Percentiles rank a stretch among this genome's conserved stretches.
phyloP scores from a whole-genome alignment of 2,113 vertebrate genomes.

The Silurus asotus region DNA sequence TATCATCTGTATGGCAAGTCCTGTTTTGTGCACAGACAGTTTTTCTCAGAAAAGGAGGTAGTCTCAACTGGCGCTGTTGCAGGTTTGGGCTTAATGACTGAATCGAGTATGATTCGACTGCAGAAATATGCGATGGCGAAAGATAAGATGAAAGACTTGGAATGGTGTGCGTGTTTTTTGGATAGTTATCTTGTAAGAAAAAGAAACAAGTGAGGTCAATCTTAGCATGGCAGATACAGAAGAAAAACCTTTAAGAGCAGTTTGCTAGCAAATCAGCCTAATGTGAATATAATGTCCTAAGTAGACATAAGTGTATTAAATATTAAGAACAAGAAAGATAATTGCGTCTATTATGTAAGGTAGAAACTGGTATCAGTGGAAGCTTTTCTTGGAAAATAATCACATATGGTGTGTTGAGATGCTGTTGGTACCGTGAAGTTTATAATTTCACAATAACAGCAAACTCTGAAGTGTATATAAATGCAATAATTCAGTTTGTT shows the following conservation, averaged over 20 bases:
- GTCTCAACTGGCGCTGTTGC: neutral
- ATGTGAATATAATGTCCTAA: neutral
- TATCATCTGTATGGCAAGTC: neutral
- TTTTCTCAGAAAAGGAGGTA: neutral
- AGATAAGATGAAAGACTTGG: slow-evolving; percentile 3
- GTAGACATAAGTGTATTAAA: neutral
- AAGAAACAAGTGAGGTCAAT: neutral
- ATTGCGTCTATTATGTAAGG: neutral
- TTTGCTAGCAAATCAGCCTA: neutral
- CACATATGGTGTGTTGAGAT: neutral
- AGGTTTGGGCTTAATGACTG: neutral
- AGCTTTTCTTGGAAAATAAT: neutral
- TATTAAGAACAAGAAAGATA: neutral
- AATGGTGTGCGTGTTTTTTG: neutral
- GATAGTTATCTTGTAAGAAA: neutral
- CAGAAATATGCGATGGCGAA: slow-evolving; percentile 4
- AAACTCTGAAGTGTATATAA: neutral
- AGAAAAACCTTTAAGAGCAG: neutral
- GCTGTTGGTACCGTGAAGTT: neutral
- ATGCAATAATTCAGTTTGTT: too few relatives aligned
- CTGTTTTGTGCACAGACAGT: neutral
- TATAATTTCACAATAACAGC: neutral
- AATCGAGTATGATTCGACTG: neutral
- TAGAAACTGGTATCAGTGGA: neutral
- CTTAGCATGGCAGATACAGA: neutral